Evolutionary conservation across 2,797 vertebrate species (phyloP).

Genomic region (Rhabdomys pumilio): DNA sequence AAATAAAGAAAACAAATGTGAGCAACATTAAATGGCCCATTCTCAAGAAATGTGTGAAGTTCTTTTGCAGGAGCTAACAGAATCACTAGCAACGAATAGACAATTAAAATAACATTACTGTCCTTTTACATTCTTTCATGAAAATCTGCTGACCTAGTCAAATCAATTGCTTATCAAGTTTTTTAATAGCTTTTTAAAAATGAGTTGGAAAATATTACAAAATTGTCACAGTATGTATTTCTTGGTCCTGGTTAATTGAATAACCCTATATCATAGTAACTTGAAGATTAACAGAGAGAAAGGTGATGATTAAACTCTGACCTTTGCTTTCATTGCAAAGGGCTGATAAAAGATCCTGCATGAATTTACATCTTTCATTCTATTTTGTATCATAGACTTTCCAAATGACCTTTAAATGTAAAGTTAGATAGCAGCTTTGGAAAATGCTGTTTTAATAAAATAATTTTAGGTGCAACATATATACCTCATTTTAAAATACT

Average conservation of each 20-base stretch:
- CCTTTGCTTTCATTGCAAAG: constrained; percentile 60
- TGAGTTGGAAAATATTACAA: constrained; percentile 23
- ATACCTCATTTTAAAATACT: constrained; percentile 41
- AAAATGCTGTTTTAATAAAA: constrained; percentile 66
- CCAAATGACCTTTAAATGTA: constrained; percentile 20
- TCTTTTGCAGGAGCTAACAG: constrained; percentile 16
- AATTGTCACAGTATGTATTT: constrained; percentile 48
- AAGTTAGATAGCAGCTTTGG: constrained; percentile 56
- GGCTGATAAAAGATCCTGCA: constrained; percentile 12
- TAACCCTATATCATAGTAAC: constrained; percentile 7
- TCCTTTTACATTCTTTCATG: not conserved
- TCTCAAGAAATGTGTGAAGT: not conserved
- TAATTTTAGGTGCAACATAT: constrained; percentile 22
- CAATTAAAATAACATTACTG: not conserved
- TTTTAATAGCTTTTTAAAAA: constrained; percentile 57
- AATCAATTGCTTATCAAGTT: constrained; percentile 7
- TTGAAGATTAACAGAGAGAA: constrained; percentile 31
- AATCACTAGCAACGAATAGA: not conserved
- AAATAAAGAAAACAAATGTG: not conserved
- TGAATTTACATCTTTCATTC: constrained; percentile 33
- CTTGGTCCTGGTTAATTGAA: constrained; percentile 47
- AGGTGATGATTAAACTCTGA: constrained; percentile 28
- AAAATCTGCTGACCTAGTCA: constrained; percentile 41
- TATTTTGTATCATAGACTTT: constrained; percentile 61
- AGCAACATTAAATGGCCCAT: not conserved